These are phyloP conservation scores for Champsocephalus esox DNA, from an alignment of 2,797 vertebrate species.

Conservation along the genomic window DNA sequence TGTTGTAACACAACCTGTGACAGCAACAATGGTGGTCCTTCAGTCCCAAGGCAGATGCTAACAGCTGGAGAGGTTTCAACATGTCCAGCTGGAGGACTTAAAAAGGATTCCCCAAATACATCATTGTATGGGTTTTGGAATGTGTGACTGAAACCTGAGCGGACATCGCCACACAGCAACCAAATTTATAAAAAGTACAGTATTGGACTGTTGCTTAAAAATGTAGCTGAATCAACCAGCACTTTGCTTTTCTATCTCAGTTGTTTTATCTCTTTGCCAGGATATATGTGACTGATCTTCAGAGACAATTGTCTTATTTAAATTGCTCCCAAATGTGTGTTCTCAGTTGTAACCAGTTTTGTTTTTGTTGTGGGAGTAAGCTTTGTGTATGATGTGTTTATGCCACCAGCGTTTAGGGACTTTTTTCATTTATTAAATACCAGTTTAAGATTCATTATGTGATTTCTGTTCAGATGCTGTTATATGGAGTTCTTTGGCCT, in stretches of 20 bases:
- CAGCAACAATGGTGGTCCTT: neutral
- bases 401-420: constrained; percentile 44
- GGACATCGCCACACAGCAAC: neutral
- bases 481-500: constrained; percentile 1
- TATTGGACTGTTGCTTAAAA: constrained; percentile 18
- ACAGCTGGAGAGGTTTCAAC: constrained; percentile 17
- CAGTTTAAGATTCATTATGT: constrained; percentile 2
- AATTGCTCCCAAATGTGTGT: constrained; percentile 17
- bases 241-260: constrained; percentile 3
- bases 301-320: constrained; percentile 2
- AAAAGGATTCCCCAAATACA: neutral
- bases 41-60: neutral
- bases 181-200: constrained; percentile 5
- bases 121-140: constrained; percentile 11
- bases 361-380: constrained; percentile 17
- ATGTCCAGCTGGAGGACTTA: constrained; percentile 5
- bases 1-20: neutral
- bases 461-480: constrained; percentile 31
- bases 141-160: neutral
- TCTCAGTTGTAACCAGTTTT: constrained; percentile 10
- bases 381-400: constrained; percentile 32
- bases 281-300: neutral
- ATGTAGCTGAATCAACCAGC: constrained; percentile 16
- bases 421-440: constrained; percentile 7
- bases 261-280: neutral